Conservation (phyloP, 2,888 invertebrate genomes). For the Eurytoma californica region DNA sequence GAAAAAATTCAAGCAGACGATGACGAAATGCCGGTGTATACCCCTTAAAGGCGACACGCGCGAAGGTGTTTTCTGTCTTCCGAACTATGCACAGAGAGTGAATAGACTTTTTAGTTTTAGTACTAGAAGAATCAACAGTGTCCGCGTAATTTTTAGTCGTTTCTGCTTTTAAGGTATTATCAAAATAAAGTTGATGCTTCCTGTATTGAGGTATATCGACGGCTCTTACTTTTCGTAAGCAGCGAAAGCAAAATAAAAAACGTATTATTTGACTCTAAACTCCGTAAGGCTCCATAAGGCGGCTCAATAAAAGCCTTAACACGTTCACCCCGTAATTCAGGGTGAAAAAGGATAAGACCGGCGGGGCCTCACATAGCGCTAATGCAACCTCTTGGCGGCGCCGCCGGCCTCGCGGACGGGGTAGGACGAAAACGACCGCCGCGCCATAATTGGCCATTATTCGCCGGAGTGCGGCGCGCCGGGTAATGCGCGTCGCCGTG, state of each 20-base stretch:
- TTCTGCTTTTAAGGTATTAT: no score
- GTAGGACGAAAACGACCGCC: neutral
- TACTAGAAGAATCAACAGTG: no score
- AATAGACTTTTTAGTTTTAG: no score
- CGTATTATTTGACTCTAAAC: neutral
- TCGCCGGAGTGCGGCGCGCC: conserved; percentile 1
- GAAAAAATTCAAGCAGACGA: neutral
- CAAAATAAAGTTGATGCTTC: no score
- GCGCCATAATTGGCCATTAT: conserved; percentile 46
- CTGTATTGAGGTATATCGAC: no score
- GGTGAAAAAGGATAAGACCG: neutral
- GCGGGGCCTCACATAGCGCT: neutral
- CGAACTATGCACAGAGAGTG: no score
- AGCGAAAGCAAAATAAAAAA: neutral
- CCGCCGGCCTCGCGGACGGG: neutral
- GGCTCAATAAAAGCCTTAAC: neutral
- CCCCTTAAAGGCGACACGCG: neutral
- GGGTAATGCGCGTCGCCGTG: no score
- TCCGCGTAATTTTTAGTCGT: no score
- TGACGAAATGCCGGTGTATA: neutral
- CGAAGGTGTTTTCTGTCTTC: no score
- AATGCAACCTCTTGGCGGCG: neutral
- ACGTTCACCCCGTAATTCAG: neutral
- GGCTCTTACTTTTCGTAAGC: no score
- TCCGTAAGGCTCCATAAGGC: neutral